A percentile compares a stretch with the other conserved stretches of the same genome.
phyloP scores from a whole-genome alignment of 2,113 vertebrate genomes.

The Galbula dea region DNA sequence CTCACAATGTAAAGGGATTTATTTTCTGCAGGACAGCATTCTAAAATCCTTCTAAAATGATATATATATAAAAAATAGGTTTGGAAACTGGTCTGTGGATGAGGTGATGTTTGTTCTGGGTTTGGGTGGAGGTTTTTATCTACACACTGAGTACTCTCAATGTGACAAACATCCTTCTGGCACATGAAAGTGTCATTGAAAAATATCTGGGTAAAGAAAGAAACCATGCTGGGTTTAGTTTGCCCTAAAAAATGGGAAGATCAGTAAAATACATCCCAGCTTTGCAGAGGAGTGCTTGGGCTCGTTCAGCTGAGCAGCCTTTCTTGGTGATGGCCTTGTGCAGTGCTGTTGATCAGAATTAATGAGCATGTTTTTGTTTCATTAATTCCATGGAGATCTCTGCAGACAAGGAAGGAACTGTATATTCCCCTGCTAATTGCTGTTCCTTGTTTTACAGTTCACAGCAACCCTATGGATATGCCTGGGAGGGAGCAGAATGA shows the following conservation, averaged over 20 bases:
- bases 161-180: not conserved
- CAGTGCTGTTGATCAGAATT: slow-evolving; percentile 68
- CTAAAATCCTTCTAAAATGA: not conserved
- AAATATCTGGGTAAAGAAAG: not conserved
- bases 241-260: not conserved
- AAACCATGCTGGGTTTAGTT: not conserved
- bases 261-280: not conserved
- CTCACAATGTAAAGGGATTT: not conserved
- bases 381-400: slow-evolving; percentile 58
- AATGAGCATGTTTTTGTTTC: slow-evolving; percentile 79
- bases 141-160: not conserved
- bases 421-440: slow-evolving; percentile 60
- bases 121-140: not conserved
- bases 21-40: not conserved
- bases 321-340: slow-evolving; percentile 77
- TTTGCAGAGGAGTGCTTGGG: slow-evolving; percentile 31
- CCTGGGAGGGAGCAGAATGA: slow-evolving; percentile 88
- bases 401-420: not conserved
- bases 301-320: slow-evolving; percentile 76
- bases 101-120: not conserved
- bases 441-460: slow-evolving; percentile 80
- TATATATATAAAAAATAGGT: not conserved
- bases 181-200: not conserved
- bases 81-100: not conserved
- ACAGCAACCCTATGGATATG: slow-evolving; percentile 99